Evolutionary conservation across 1,140 invertebrate genomes (phyloP).

Genomic region (Nylanderia fulva): DNA sequence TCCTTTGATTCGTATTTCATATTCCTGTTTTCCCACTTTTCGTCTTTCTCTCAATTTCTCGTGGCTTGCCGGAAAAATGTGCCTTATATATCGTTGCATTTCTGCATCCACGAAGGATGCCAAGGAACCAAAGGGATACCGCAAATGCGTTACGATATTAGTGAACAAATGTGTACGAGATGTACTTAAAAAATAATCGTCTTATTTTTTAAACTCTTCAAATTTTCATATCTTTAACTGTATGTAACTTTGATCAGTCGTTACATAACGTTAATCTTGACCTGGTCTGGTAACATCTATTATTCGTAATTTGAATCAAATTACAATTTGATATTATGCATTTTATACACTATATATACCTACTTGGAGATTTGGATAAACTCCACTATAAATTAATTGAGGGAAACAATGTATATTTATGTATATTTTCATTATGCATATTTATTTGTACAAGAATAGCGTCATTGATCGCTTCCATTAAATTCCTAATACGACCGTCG

Average conservation of each 20-base stretch:
- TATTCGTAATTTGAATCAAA: not conserved
- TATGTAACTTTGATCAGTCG: not conserved
- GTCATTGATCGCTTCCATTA: not conserved
- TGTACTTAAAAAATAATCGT: not conserved
- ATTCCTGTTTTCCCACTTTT: no score
- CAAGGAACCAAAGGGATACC: no score
- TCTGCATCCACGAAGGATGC: slow-evolving; percentile 5
- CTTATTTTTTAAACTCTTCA: not conserved
- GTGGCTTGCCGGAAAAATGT: slow-evolving; percentile 56
- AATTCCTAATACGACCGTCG: not conserved
- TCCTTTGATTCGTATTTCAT: slow-evolving; percentile 45
- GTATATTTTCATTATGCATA: not conserved
- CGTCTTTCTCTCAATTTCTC: slow-evolving; percentile 55
- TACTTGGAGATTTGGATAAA: not conserved
- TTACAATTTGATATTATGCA: no score
- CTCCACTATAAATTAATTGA: not conserved
- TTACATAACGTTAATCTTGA: not conserved
- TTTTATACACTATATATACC: no score
- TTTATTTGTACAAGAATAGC: not conserved
- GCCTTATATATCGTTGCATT: slow-evolving; percentile 4
- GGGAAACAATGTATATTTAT: not conserved
- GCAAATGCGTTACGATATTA: not conserved
- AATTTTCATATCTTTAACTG: not conserved
- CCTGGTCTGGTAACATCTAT: not conserved
- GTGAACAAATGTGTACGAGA: not conserved